Evolutionary conservation across 1,140 invertebrate genomes (phyloP), one percentile per base, ranked within the genome.

Genomic region (Drosophila kepulauana): DNA sequence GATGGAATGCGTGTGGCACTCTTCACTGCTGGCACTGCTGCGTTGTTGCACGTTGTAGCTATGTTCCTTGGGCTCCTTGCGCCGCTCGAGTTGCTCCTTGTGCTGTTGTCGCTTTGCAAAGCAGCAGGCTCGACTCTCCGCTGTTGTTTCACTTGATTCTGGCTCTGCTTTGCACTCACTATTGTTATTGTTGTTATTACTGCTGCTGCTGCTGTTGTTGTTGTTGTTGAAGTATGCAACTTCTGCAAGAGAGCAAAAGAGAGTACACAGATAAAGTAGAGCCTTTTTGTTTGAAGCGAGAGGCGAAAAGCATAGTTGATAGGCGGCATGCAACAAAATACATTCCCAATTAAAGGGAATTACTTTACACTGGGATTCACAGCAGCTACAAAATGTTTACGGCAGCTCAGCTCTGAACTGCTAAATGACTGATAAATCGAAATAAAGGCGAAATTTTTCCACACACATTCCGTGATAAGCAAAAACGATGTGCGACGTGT

Each of bases 171-270:
- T 88, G 41, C 25, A 65, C 20, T 68, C 38, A 25, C 20, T 72
- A 33, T 49, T 51, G 20, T 30, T 66, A 15, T 57, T 75, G 64
- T 52, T 86, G 49, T 48, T 65, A 45, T 28, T 68, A 38, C 15
- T 25, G 74, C 38, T 75, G 51, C 73, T 79, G 77, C 79, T 88
- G 38, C 54, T 72, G 74, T 45, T 75, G 56, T 76, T 80, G 75
- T 81, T 88, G 82, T 82, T 91, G 90, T 82, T 77, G 84, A 89
- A 79, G 84, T 91, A 82, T 75, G 91, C 88, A 78, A 92, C 91
- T 87, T 89, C 91, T 92, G 91, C 54, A 92, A 92, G 75, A 89
- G 81, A 91, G 61, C 73, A 85, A 78, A 77, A 79, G 62, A 77
- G 65, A 91, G 81, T 67, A 88, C 67, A 88, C 67, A 10, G 75